These are phyloP conservation scores for Callithrix jacchus DNA, from an alignment of 2,113 vertebrate genomes.

Conservation along the genomic window DNA sequence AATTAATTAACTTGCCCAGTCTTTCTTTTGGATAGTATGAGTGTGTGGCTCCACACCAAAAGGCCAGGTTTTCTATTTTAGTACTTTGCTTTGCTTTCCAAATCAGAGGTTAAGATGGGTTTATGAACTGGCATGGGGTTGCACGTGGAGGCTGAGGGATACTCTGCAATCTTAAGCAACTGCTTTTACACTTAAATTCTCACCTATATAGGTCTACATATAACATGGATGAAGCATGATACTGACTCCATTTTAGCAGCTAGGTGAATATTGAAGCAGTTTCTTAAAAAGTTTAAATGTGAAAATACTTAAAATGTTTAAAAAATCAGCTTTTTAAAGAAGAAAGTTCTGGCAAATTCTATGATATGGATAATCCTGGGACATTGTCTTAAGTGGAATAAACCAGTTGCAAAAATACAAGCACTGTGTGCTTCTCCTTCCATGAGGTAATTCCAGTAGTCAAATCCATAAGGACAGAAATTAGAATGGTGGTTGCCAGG, in stretches of 20 bases:
- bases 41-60: neutral
- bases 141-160: neutral
- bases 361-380: neutral
- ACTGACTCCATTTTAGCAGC: neutral
- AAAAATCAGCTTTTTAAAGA: neutral
- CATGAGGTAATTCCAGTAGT: accelerated
- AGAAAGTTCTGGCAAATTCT: neutral
- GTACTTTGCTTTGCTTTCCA: neutral
- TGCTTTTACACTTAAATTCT: neutral
- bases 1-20: accelerated
- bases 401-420: neutral
- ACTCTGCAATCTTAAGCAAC: neutral
- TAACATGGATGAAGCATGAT: too few species aligned
- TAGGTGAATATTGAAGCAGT: neutral
- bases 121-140: neutral
- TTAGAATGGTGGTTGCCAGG: neutral
- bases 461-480: neutral
- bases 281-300: neutral
- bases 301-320: neutral
- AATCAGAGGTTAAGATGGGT: neutral
- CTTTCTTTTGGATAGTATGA: neutral
- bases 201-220: too few species aligned
- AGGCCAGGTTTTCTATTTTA: neutral
- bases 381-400: neutral
- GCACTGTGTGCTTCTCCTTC: neutral